Base-by-base conservation (phyloP, 2,888 invertebrate species). In the Leptopilina syphax region DNA sequence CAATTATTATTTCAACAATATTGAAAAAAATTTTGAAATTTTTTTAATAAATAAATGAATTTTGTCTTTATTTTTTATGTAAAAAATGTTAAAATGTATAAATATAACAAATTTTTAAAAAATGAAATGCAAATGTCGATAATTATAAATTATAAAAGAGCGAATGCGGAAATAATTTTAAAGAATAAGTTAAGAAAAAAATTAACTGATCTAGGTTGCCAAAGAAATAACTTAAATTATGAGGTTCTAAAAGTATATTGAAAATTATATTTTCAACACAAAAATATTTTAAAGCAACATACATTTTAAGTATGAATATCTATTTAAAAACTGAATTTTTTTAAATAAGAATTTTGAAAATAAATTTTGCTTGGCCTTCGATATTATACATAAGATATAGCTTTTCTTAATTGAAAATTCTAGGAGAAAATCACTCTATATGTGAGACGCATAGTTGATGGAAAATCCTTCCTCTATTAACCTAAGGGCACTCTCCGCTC, bases 371-470 rank as follows among this genome's bases (percentile, higher is more conserved):
- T 0, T 89, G 79, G 1, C 66, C 54, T 1, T 80, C 79, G 1
- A 79, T 60, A 68, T 91, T 91, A n/a, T 83, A 3, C 34, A 34
- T 3, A 65, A 0, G 57, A n/a, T 0, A n/a, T 68, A 0, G 89
- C 90, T 50, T 81, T 76, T 1, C 91, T 86, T 0, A 87, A 86
- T 24, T 78, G 54, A 4, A 86, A 76, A 84, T 78, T 12, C 65
- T 84, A 87, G 44, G 86, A 79, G 7, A 92, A 80, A 13, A 91
- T 82, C 63, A 89, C 91, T 34, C 92, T 92, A 81, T 93, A 93
- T 7, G 93, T 12, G 94, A 83, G 10, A 18, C 18, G 18, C 18
- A 18, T 18, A 18, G 92, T 91, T 85, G 93, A 91, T 2, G 92
- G 92, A 84, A 92, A 93, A 57, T 91, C 89, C 63, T 90, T 87